Base-by-base conservation (phyloP, 2,797 vertebrate genomes). In the Liparis tanakae region DNA sequence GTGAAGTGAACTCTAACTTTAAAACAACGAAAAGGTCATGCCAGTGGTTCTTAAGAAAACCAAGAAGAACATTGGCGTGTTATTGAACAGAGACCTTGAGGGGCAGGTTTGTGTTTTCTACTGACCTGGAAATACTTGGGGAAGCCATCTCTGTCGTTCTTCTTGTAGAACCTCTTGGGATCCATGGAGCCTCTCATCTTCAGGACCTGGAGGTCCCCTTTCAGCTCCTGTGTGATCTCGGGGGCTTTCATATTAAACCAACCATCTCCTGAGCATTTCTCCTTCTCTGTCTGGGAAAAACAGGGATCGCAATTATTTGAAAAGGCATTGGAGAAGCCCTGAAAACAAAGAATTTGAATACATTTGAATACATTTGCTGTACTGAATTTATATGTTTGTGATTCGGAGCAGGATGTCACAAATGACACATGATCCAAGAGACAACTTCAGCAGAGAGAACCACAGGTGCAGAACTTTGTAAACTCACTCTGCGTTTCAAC, bases 201-300 rank as follows among this genome's bases (percentile, higher is more conserved):
- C 81, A 99, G 88, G 62, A 96, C 95, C 65, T 94, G 94, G 30
- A 99, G 95, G 80, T 99, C 97, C 50, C 96, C 96, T 87, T 95
- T 98, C 67, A 99, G 87, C 85, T 99, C 97, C 8, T 89, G 91
- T 1, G 97, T 95, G 80, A 99, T 46, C 91, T 99, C 97, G 1
- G 98, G 98, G 46, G 97, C 97, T 91, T 96, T 97, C 98, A 99
- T 99, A 69, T 97, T 96, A 92, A 97, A 99, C 98, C 98, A 99
- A 39, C 94, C 92, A 1, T 94, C 94, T 18, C 98, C 98, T 8
- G 97, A 94, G 9, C 96, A 95, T 86, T 96, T 97, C 7, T 92
- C 93, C 85, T 92, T 91, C 79, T 98, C 97, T 71, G 79, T 91
- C 98, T 99, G 79, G 2, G 20, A 44, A 64, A 60, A 60, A 57